Conservation (phyloP, 2,113 vertebrate species). For the Gobio gobio region DNA sequence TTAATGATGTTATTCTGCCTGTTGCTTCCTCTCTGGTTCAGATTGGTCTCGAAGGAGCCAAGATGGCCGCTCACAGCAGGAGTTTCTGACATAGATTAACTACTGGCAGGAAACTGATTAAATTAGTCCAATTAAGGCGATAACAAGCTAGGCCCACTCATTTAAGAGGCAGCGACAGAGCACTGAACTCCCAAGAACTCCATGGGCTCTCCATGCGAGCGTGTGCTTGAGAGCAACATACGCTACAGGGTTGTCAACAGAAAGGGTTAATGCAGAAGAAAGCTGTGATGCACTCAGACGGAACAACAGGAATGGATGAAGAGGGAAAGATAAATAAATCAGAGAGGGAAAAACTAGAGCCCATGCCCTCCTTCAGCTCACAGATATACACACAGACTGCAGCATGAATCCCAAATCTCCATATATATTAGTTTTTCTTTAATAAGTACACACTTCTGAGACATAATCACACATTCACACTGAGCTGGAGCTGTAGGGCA, state of each 20-base stretch:
- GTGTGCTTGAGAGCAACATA: constrained; percentile 33
- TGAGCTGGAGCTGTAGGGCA: constrained; percentile 26
- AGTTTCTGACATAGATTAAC: constrained; percentile 72
- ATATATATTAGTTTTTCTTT: constrained; percentile 34
- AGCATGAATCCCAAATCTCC: constrained; percentile 13
- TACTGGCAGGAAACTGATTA: constrained; percentile 71
- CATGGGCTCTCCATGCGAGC: constrained; percentile 9
- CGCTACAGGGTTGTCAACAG: constrained; percentile 7
- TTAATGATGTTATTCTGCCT: constrained; percentile 62
- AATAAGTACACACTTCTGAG: constrained; percentile 43
- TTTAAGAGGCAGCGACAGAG: constrained; percentile 62
- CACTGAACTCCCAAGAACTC: constrained; percentile 58
- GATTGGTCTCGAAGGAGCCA: constrained; percentile 65
- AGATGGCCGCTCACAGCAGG: constrained; percentile 64
- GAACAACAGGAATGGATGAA: not conserved
- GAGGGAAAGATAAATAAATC: constrained; percentile 14
- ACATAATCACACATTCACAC: constrained; percentile 33
- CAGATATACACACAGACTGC: not conserved
- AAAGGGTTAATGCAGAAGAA: constrained; percentile 28
- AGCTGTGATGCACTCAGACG: not conserved
- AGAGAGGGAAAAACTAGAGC: constrained; percentile 6
- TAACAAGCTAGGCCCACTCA: constrained; percentile 70
- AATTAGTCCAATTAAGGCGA: constrained; percentile 75
- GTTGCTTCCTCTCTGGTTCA: constrained; percentile 68
- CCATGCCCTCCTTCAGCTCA: not conserved